phyloP scores from a whole-genome alignment of 1,140 invertebrate species.

The Planococcus citri region DNA sequence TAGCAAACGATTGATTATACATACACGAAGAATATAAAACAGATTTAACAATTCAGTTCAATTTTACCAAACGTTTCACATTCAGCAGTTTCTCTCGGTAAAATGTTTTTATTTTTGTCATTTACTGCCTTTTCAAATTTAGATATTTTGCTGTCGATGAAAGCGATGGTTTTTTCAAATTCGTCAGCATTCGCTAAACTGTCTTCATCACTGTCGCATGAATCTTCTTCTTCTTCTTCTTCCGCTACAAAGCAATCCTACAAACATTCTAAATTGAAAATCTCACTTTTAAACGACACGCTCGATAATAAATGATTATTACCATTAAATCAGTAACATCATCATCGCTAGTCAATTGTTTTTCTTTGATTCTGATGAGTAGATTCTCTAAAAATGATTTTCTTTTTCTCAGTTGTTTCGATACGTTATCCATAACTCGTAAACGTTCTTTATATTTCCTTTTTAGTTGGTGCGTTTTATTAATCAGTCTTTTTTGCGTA shows the following conservation, averaged over 20 bases:
- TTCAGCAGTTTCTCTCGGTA: too few relatives aligned
- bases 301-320: neutral
- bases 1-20: too few relatives aligned
- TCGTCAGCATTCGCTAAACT: neutral
- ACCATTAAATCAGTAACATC: neutral
- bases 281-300: too few relatives aligned
- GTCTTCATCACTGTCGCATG: neutral
- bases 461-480: neutral
- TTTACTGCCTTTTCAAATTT: neutral
- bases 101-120: neutral
- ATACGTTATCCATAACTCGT: neutral
- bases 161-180: neutral
- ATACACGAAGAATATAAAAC: too few relatives aligned
- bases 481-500: too few relatives aligned
- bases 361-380: neutral
- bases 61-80: neutral
- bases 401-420: neutral
- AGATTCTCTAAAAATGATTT: neutral
- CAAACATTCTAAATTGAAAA: neutral
- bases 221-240: neutral
- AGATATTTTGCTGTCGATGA: neutral
- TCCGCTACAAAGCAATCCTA: neutral
- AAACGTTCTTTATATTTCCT: neutral
- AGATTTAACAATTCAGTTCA: neutral
- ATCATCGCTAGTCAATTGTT: neutral